phyloP scores from a whole-genome alignment of 2,888 invertebrate species.

The Apamea crenata region DNA sequence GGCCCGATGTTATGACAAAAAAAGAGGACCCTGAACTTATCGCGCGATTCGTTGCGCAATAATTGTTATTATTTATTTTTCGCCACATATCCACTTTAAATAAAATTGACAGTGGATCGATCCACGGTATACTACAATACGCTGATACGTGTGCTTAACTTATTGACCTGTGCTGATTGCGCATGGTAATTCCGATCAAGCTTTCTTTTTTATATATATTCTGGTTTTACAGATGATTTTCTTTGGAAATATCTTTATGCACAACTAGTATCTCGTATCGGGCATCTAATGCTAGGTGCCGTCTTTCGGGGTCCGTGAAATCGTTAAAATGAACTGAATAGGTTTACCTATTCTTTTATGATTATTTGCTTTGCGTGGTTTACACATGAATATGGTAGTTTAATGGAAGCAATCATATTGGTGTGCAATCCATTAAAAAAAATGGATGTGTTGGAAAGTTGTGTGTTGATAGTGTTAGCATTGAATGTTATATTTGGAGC shows the following conservation, averaged over 20 bases:
- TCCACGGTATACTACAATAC: slow-evolving; percentile 4
- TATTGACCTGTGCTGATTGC: slow-evolving; percentile 27
- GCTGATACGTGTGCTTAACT: slow-evolving; percentile 23
- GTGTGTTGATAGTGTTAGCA: slow-evolving; percentile 69
- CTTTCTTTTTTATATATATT: slow-evolving; percentile 24
- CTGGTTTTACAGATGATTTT: slow-evolving; percentile 17
- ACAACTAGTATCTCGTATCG: slow-evolving; percentile 32
- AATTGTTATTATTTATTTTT: slow-evolving; percentile 49
- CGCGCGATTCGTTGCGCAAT: slow-evolving; percentile 25
- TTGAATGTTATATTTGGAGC: slow-evolving; percentile 72
- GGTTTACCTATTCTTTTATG: slow-evolving; percentile 66
- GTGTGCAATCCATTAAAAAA: slow-evolving; percentile 40
- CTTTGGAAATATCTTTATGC: slow-evolving; percentile 16
- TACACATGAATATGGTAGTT: slow-evolving; percentile 41
- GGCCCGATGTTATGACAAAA: slow-evolving; percentile 31
- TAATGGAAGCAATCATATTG: slow-evolving; percentile 30
- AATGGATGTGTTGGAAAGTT: slow-evolving; percentile 53
- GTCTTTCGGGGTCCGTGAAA: slow-evolving; percentile 61
- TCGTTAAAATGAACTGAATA: slow-evolving; percentile 65
- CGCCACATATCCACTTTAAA: slow-evolving; percentile 35
- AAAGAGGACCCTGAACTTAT: slow-evolving; percentile 54
- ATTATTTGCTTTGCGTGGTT: slow-evolving; percentile 51
- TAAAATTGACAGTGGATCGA: slow-evolving; percentile 46
- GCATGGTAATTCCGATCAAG: slow-evolving; percentile 4
- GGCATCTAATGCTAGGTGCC: slow-evolving; percentile 38